Conservation (phyloP, 2,888 invertebrate genomes). For the Alloplasta piceator region DNA sequence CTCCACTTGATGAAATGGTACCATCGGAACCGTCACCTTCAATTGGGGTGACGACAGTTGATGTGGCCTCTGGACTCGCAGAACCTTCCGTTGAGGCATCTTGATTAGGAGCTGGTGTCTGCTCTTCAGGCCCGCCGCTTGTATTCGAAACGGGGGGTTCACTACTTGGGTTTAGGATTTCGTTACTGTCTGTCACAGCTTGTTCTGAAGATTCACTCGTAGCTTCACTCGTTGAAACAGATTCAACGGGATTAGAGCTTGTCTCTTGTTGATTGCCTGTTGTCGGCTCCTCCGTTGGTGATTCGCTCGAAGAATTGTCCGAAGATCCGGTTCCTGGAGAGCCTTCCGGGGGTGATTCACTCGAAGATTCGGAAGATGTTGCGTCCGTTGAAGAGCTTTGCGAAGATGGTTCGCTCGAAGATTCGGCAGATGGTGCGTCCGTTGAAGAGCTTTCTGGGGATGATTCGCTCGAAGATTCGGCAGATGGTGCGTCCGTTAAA, state of each 20-base stretch:
- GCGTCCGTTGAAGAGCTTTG: too few species aligned
- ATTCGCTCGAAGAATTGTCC: constrained; percentile 13
- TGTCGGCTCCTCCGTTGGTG: constrained; percentile 6
- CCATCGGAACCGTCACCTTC: not conserved
- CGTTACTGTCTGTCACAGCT: not conserved
- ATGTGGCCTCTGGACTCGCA: not conserved
- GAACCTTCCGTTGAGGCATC: constrained; percentile 11
- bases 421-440: not conserved
- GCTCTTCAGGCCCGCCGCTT: not conserved
- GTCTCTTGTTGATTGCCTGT: not conserved
- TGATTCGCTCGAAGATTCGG: constrained; percentile 24
- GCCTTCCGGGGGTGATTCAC: constrained; percentile 8
- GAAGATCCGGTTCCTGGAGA: constrained; percentile 25
- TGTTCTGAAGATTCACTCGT: constrained; percentile 13
- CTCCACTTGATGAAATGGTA: not conserved
- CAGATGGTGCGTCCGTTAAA: too few species aligned
- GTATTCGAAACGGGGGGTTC: not conserved
- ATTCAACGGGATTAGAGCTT: constrained; percentile 7
- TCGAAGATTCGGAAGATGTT: constrained; percentile 5
- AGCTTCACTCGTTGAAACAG: not conserved
- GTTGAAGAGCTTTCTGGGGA: constrained; percentile 16
- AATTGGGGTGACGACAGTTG: constrained; percentile 9
- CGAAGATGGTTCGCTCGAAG: constrained; percentile 26
- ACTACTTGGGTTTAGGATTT: not conserved
- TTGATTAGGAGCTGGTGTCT: not conserved